These are phyloP conservation scores for Pararge aegeria DNA, from an alignment of 1,140 invertebrate genomes.

Conservation along the genomic window DNA sequence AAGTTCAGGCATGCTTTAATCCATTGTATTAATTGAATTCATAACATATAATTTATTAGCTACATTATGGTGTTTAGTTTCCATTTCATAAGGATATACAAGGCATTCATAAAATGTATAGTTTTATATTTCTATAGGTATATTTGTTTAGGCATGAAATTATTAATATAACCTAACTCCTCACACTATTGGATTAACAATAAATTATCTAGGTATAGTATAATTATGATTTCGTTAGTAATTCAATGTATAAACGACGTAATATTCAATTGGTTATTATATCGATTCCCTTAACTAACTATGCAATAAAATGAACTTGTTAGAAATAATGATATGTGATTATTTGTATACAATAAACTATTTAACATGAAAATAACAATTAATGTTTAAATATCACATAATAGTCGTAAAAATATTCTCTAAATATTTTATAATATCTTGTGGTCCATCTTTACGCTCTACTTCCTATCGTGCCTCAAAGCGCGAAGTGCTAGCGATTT, in stretches of 20 bases:
- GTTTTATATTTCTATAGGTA: not conserved
- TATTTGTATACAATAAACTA: constrained; percentile 65
- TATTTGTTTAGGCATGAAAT: constrained; percentile 11
- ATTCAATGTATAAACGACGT: constrained; percentile 5
- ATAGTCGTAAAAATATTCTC: constrained; percentile 71
- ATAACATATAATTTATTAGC: constrained; percentile 28
- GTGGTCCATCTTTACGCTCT: constrained; percentile 56
- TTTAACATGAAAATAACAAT: constrained; percentile 72
- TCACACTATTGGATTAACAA: constrained; percentile 31
- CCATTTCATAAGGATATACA: constrained; percentile 35
- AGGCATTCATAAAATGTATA: constrained; percentile 24
- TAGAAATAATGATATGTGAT: constrained; percentile 74
- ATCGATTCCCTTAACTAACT: constrained; percentile 26
- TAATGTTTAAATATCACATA: constrained; percentile 76
- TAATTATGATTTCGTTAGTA: constrained; percentile 3
- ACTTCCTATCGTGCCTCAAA: constrained; percentile 33
- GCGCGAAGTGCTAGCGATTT: constrained; percentile 25
- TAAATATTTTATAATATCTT: constrained; percentile 66
- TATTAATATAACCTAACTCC: constrained; percentile 6
- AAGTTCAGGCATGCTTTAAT: constrained; percentile 38
- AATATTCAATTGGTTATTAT: not conserved
- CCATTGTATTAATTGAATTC: constrained; percentile 32
- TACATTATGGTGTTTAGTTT: constrained; percentile 28
- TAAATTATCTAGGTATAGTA: constrained; percentile 30
- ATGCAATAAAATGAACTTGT: constrained; percentile 48